phyloP scores from a whole-genome alignment of 1,140 invertebrate species.

The Calephelis nemesis region DNA sequence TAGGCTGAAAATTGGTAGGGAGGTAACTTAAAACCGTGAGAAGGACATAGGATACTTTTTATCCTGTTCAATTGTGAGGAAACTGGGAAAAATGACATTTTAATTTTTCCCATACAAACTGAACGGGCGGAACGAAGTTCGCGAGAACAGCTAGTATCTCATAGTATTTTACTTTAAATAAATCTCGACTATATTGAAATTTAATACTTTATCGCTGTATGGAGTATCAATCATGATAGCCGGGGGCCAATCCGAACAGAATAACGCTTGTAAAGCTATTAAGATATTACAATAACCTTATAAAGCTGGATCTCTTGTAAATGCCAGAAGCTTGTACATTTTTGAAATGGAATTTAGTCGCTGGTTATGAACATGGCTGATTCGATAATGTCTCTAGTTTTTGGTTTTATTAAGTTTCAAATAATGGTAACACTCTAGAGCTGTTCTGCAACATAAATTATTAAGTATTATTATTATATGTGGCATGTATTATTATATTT shows the following conservation, averaged over 20 bases:
- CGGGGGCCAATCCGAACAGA: not conserved
- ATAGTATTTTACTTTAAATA: constrained; percentile 7
- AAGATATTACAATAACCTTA: constrained; percentile 11
- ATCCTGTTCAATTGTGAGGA: too few species aligned
- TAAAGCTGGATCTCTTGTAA: constrained; percentile 7
- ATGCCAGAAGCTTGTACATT: constrained; percentile 16
- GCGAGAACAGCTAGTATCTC: not conserved
- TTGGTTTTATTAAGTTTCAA: too few species aligned
- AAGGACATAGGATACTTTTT: too few species aligned
- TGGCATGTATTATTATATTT: too few species aligned
- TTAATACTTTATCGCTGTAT: constrained; percentile 8
- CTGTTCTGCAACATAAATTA: too few species aligned
- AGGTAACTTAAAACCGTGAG: too few species aligned
- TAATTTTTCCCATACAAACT: too few species aligned
- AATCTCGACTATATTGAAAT: not conserved
- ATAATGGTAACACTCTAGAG: too few species aligned
- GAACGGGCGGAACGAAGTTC: too few species aligned
- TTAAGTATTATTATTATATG: too few species aligned
- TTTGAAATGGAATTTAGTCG: not conserved
- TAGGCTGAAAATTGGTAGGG: too few species aligned
- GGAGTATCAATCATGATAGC: constrained; percentile 2
- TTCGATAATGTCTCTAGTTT: not conserved
- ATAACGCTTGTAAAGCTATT: constrained; percentile 4
- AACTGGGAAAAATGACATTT: too few species aligned
- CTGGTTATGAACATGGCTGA: not conserved